phyloP scores from a whole-genome alignment of 2,113 vertebrate genomes.

The Oxygymnocypris stewartii region DNA sequence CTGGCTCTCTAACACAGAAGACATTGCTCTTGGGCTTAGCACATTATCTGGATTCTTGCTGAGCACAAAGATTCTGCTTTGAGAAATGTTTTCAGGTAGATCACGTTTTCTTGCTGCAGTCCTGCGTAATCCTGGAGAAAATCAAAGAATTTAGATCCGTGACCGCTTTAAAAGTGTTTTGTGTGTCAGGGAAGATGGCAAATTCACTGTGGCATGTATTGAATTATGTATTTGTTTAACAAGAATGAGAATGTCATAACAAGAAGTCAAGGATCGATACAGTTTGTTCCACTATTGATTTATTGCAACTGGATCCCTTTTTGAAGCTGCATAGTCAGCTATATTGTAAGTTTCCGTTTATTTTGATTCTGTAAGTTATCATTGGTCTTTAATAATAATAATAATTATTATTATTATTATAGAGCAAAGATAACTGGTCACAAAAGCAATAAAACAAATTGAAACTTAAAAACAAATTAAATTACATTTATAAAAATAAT shows the following conservation, averaged over 20 bases:
- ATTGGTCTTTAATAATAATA: too few species aligned
- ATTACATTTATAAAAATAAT: too few species aligned
- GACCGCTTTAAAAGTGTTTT: background rate
- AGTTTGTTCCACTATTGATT: background rate
- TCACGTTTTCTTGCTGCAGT: constrained; percentile 32
- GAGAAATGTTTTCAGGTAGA: constrained; percentile 48
- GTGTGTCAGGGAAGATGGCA: background rate
- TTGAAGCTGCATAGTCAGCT: background rate
- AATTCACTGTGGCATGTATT: background rate
- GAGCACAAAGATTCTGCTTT: constrained; percentile 49
- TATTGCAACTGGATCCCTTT: background rate
- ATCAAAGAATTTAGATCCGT: background rate
- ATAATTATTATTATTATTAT: too few species aligned
- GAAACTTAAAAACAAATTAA: too few species aligned
- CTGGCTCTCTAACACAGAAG: constrained; percentile 58
- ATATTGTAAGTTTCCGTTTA: too few species aligned
- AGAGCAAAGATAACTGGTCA: too few species aligned
- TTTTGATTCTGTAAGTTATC: too few species aligned
- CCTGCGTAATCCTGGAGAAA: background rate
- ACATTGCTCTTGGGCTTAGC: constrained; percentile 53
- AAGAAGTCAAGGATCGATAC: background rate
- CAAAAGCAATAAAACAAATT: too few species aligned
- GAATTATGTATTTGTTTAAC: constrained; percentile 7
- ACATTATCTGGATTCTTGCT: constrained; percentile 62
- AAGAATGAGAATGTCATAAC: background rate